Evolutionary conservation across 64 coral and sea anemone genomes (phyloP), one percentile per base, ranked within the genome.

Genomic region (Actinia tenebrosa): DNA sequence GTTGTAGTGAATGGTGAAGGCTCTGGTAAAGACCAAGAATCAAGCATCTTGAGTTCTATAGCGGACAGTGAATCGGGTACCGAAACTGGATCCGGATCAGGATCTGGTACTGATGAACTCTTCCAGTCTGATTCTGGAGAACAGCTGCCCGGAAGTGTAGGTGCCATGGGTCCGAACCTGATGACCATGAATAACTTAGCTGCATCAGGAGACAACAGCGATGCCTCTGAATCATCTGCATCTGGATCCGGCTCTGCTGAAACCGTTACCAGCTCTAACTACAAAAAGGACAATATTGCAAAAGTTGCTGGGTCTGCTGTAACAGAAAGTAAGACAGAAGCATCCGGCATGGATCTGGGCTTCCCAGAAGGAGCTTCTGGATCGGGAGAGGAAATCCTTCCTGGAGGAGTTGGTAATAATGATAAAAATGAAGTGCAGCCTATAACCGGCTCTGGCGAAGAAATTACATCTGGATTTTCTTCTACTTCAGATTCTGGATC

Each of bases 111-210:
- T 69, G 86, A 93, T 16, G 59, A 61, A 25, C 58, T 84, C 5
- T 77, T 66, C n/a, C 80, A 60, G 62, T 69, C 60, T 13, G 83
- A 64, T 84, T 87, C 84, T 79, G 84, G 93, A 84, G 88, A 97
- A 60, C 86, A 89, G 15, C 71, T 97, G 25, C 94, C 94, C 7
- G 94, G 94, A 71, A 97, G 88, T 45, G 88, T 97, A 64, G 94
- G 94, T 43, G 91, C 91, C 10, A 84, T 92, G 81, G 94, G 94
- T 37, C 91, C 94, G 52, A 97, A 93, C 63, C 91, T 97, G 5
- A 97, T 97, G 94, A 93, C 87, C 17, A 93, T 97, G 94, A 85
- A 85, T 64, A 85, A 85, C 19, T 55, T 85, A 53, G 83, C 83
- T 61, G 60, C 53, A 22, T 85, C 83, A 37, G 83, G 83, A 53